Evolutionary conservation across 2,888 invertebrate genomes (phyloP).

Genomic region (Drosophila pseudotakahashii): DNA sequence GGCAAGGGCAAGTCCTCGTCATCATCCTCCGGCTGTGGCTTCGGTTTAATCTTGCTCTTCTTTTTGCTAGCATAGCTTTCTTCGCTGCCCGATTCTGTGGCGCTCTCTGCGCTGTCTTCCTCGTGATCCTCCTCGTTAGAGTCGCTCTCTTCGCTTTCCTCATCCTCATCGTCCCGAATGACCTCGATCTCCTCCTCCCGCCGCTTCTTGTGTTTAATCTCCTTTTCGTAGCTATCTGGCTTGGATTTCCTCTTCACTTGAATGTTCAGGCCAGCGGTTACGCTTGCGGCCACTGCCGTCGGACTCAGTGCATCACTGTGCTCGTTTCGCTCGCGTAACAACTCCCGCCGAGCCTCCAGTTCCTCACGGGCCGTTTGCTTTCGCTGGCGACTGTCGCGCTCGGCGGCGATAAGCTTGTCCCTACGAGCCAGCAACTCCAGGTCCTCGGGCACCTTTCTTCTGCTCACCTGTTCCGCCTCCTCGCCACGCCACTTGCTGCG

Average conservation of each 20-base stretch:
- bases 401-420: constrained; percentile 89
- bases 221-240: constrained; percentile 42
- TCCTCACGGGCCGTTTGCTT: constrained; percentile 91
- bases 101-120: constrained; percentile 49
- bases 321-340: constrained; percentile 71
- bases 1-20: constrained; percentile 84
- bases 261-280: constrained; percentile 80
- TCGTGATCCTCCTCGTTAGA: constrained; percentile 55
- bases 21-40: constrained; percentile 80
- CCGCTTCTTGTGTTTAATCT: constrained; percentile 67
- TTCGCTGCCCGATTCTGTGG: constrained; percentile 58
- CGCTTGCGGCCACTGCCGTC: constrained; percentile 80
- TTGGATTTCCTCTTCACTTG: constrained; percentile 68
- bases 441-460: constrained; percentile 81
- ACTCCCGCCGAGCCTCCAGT: constrained; percentile 88
- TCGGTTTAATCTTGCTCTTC: constrained; percentile 62
- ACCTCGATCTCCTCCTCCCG: constrained; percentile 68
- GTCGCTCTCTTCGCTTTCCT: constrained; percentile 55
- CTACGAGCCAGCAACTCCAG: constrained; percentile 86
- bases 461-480: constrained; percentile 21
- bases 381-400: constrained; percentile 90
- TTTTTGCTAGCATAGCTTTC: constrained; percentile 54
- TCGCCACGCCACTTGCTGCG: constrained; percentile 70
- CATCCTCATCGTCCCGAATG: constrained; percentile 64
- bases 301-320: constrained; percentile 78